Evolutionary conservation across 2,888 invertebrate genomes (phyloP).

Genomic region (Leucoma salicis): DNA sequence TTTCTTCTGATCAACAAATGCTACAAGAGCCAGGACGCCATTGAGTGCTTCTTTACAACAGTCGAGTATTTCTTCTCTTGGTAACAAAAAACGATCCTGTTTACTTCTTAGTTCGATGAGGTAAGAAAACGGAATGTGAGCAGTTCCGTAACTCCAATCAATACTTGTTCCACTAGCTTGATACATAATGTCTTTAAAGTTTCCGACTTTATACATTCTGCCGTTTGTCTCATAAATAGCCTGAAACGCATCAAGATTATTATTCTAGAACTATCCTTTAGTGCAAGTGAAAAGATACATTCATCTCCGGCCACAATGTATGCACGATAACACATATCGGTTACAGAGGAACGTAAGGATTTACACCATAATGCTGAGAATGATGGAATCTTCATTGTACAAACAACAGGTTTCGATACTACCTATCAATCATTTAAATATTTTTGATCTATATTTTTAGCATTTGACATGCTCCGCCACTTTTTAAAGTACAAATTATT

Average conservation of each 20-base stretch:
- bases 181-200: constrained; percentile 73
- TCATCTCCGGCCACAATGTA: too few species aligned
- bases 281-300: too few species aligned
- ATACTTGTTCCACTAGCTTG: constrained; percentile 69
- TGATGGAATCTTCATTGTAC: too few species aligned
- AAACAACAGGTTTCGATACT: too few species aligned
- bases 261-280: too few species aligned
- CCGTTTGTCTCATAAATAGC: constrained; percentile 67
- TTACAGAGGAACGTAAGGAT: too few species aligned
- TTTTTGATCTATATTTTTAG: too few species aligned
- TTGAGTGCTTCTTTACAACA: constrained; percentile 61
- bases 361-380: too few species aligned
- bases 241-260: constrained; percentile 31
- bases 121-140: constrained; percentile 68
- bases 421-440: too few species aligned
- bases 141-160: constrained; percentile 74
- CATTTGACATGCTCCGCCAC: too few species aligned
- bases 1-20: constrained; percentile 58
- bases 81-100: constrained; percentile 57
- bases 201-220: constrained; percentile 72
- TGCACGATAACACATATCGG: too few species aligned
- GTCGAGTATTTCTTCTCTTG: constrained; percentile 59
- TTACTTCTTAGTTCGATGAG: constrained; percentile 67
- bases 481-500: too few species aligned
- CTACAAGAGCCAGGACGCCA: constrained; percentile 55